Percentiles rank a stretch among this genome's conserved stretches.
Conservation (phyloP, 2,113 vertebrate genomes). For the Stomatorhinus ivindoensis region DNA sequence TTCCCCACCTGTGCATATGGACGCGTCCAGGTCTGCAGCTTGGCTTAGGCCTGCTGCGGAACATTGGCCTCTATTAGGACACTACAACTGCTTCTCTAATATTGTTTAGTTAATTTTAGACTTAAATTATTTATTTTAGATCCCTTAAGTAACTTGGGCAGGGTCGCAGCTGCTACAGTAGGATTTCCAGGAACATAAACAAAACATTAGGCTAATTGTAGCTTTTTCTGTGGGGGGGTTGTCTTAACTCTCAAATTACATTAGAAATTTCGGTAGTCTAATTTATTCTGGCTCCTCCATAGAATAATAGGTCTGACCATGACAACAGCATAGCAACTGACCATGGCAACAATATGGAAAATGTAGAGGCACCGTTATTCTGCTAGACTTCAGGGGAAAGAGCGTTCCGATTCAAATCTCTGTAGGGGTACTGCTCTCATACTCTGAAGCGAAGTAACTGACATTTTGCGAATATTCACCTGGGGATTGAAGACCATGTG, state of each 20-base stretch:
- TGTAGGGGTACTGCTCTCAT: not conserved
- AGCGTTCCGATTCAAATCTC: constrained; percentile 6
- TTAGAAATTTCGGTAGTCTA: not conserved
- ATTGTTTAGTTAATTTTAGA: not conserved
- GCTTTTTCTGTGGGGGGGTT: not conserved
- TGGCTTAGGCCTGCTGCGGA: not conserved
- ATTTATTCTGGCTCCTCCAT: not conserved
- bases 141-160: not conserved
- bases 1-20: not conserved
- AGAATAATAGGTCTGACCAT: not conserved
- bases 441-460: not conserved
- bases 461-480: not conserved
- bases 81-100: not conserved
- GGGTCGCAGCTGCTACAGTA: not conserved
- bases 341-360: not conserved
- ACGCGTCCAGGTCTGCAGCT: not conserved
- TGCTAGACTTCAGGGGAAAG: not conserved
- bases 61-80: not conserved
- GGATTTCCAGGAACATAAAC: not conserved
- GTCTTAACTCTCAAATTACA: not conserved
- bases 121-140: not conserved
- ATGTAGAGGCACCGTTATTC: constrained; percentile 1
- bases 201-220: not conserved
- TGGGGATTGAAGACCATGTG: not conserved
- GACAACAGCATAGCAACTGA: constrained; percentile 6